A percentile compares a stretch with the other conserved stretches of the same genome.
phyloP scores from a whole-genome alignment of 2,797 vertebrate genomes.

The Gymnopithys bicolor region DNA sequence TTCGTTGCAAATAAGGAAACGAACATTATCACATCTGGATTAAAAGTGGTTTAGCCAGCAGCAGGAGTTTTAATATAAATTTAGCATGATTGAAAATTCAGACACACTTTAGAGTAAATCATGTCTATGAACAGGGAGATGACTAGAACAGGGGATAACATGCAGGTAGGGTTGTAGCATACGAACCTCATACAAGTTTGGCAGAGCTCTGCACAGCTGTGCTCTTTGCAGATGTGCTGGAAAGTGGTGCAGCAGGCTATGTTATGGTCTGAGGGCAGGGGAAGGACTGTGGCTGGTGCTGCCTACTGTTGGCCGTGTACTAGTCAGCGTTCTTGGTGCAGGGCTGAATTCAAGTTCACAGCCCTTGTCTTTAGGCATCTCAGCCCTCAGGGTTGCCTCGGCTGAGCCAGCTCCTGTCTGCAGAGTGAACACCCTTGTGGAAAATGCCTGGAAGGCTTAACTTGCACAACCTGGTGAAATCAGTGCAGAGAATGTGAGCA shows the following conservation, averaged over 20 bases:
- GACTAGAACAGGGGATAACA: background rate
- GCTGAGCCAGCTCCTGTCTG: background rate
- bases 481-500: background rate
- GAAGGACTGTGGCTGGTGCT: background rate
- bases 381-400: background rate
- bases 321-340: background rate
- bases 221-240: background rate
- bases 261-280: background rate
- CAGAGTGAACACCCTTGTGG: background rate
- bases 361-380: background rate
- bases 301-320: background rate
- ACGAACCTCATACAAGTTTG: background rate
- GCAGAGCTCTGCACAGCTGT: background rate
- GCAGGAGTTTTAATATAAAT: background rate
- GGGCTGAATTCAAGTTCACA: background rate
- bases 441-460: background rate
- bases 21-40: background rate
- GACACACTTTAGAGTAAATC: background rate
- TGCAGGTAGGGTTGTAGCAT: background rate
- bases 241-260: background rate
- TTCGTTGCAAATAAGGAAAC: background rate
- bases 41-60: background rate
- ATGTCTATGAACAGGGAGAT: background rate
- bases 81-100: background rate
- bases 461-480: background rate